Conservation (phyloP, 1,140 invertebrate genomes). For the Ylistrum balloti region DNA sequence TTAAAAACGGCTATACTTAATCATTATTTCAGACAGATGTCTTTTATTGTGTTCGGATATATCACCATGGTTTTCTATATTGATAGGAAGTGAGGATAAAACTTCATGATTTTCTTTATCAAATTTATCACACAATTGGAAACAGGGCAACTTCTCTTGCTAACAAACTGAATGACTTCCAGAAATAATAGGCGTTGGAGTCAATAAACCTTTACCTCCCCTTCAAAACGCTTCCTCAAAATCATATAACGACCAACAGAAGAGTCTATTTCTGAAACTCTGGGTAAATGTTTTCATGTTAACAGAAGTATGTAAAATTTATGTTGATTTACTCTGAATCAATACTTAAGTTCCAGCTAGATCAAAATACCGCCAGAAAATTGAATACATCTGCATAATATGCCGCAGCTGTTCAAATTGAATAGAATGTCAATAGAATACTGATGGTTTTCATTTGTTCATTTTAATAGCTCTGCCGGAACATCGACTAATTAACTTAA, state of each 20-base stretch:
- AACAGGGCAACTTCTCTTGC: background rate
- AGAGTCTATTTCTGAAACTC: background rate
- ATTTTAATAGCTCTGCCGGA: conserved; percentile 1
- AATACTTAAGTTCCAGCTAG: background rate
- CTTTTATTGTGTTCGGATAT: no score
- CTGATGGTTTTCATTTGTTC: background rate
- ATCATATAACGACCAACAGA: background rate
- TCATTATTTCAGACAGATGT: no score
- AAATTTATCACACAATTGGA: background rate
- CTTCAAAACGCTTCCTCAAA: background rate
- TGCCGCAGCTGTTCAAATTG: background rate
- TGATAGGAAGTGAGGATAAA: background rate
- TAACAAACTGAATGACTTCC: background rate
- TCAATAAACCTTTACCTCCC: background rate
- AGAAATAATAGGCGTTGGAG: background rate
- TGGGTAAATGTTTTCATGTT: background rate
- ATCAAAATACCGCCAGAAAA: background rate
- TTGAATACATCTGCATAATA: background rate
- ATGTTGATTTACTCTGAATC: background rate
- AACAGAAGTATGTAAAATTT: background rate
- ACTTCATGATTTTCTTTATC: background rate
- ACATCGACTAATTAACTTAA: background rate
- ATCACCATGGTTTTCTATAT: no score
- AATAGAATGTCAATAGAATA: background rate
- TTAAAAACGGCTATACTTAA: no score